Evolutionary conservation across 2,888 invertebrate species (phyloP).

Genomic region (Apomyelois bistriatella): DNA sequence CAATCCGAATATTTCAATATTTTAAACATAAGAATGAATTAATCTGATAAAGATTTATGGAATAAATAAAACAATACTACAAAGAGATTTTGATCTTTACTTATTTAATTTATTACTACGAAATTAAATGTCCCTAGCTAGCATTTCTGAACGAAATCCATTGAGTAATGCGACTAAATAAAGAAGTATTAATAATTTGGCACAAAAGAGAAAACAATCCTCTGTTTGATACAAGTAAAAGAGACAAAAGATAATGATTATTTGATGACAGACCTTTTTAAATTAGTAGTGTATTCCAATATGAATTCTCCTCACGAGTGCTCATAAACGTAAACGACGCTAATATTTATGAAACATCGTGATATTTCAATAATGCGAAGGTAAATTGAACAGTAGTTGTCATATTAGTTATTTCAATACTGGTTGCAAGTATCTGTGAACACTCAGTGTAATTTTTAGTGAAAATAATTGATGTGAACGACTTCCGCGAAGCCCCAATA

Average conservation of each 20-base stretch:
- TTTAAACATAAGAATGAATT: too few species aligned
- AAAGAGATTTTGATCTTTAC: too few species aligned
- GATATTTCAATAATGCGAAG: conserved; percentile 53
- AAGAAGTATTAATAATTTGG: conserved; percentile 7
- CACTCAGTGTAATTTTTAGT: background rate
- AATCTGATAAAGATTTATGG: too few species aligned
- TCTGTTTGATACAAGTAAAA: conserved; percentile 11
- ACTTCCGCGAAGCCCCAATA: conserved; percentile 53
- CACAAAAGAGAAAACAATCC: conserved; percentile 21
- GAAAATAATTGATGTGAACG: conserved; percentile 12
- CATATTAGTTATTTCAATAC: conserved; percentile 15
- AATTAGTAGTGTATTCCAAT: conserved; percentile 35
- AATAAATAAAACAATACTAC: too few species aligned
- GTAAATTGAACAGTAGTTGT: conserved; percentile 37
- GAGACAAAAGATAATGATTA: conserved; percentile 25
- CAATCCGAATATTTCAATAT: too few species aligned
- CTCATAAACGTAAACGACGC: conserved; percentile 47
- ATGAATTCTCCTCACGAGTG: conserved; percentile 56
- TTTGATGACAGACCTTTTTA: conserved; percentile 22
- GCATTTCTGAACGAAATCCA: conserved; percentile 43
- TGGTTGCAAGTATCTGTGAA: background rate
- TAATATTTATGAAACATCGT: conserved; percentile 45
- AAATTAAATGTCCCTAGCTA: too few species aligned
- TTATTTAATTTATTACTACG: too few species aligned
- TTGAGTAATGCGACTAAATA: conserved; percentile 27